Evolutionary conservation across 2,888 invertebrate species (phyloP), one percentile per base, ranked within the genome.

Genomic region (Eristalis arbustorum): DNA sequence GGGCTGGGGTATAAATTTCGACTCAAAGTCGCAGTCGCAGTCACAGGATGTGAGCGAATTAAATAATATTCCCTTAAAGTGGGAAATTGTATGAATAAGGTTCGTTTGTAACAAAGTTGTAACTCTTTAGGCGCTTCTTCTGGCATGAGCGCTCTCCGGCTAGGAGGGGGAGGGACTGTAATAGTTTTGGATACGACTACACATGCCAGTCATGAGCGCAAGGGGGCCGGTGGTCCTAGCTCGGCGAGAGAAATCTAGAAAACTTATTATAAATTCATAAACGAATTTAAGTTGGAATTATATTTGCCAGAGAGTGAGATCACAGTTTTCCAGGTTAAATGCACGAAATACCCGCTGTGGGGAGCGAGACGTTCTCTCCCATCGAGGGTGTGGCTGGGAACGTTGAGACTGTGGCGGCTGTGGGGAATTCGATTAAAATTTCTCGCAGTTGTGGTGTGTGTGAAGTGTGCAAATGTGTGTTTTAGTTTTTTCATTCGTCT

Each of bases 221-320:
- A 64, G 22, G 69, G 59, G 18, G 22, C 2, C 25, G 25, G 34
- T 37, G 22, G 42, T n/a, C n/a, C n/a, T n/a, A n/a, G n/a, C n/a
- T n/a, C 11, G 69, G 37, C 57, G 68, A 68, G 68, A 75, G 73
- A 81, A 85, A 81, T 85, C 66, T 71, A 85, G 85, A 71, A 85
- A 85, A 85, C 81, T 77, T 81, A 85, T 85, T 81, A 85, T 62
- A 62, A 81, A 81, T 85, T 81, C 85, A 81, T 85, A 85, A 85
- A 85, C 61, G 85, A 82, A 81, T 85, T 78, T 74, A 78, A 84
- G 76, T 80, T 84, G 77, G 49, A 81, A 85, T 81, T 74, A 62
- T 66, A 81, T 85, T 81, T 77, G 61, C 74, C 67, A 31, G 63
- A 34, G 25, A 42, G 66, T 63, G 23, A 64, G 57, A 56, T 59